A percentile compares a stretch with the other conserved stretches of the same genome.
These are phyloP conservation scores for Hyphantria cunea DNA, from an alignment of 1,140 invertebrate species.

Conservation along the genomic window DNA sequence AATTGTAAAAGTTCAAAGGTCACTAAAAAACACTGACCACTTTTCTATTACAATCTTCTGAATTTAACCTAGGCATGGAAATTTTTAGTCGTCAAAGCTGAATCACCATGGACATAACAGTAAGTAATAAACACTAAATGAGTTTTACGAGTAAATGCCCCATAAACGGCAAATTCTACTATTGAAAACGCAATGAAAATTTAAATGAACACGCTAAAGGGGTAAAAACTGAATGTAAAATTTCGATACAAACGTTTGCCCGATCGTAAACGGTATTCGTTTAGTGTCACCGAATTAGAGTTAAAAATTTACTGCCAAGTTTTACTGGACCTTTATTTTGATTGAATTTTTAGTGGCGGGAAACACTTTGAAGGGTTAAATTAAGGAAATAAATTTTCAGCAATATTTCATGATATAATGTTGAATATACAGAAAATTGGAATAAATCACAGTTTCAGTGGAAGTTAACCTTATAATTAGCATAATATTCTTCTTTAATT, in stretches of 20 bases:
- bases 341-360: constrained; percentile 12
- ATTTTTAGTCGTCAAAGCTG: too few species aligned
- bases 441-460: too few species aligned
- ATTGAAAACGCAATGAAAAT: constrained; percentile 18
- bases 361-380: background rate
- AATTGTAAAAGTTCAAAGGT: too few species aligned
- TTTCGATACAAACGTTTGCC: constrained; percentile 6
- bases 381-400: background rate
- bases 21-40: too few species aligned
- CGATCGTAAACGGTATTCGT: constrained; percentile 18
- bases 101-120: too few species aligned
- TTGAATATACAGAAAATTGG: too few species aligned
- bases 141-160: constrained; percentile 27
- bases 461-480: too few species aligned
- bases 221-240: constrained; percentile 17
- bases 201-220: constrained; percentile 13
- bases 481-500: too few species aligned
- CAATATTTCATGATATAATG: too few species aligned
- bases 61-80: too few species aligned
- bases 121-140: constrained; percentile 19
- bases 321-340: constrained; percentile 20
- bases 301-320: constrained; percentile 12
- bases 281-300: constrained; percentile 22
- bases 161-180: constrained; percentile 22
- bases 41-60: too few species aligned